These are phyloP conservation scores for Thinocorus orbignyianus DNA, from an alignment of 2,113 vertebrate species.

Conservation along the genomic window DNA sequence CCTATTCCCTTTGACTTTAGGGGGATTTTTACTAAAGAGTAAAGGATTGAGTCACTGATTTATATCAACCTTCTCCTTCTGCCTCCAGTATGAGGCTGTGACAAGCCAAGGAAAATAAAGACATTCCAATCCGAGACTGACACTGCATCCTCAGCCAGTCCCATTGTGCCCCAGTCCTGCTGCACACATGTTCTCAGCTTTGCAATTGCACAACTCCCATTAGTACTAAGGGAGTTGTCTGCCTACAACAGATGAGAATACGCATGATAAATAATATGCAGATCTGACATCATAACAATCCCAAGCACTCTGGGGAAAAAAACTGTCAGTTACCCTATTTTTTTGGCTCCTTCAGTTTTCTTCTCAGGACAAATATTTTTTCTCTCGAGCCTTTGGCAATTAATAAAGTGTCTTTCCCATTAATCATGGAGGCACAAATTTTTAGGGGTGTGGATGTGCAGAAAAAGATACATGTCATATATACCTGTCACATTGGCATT, in stretches of 20 bases:
- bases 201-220: background rate
- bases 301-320: slow-evolving; percentile 21
- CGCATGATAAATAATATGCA: background rate
- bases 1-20: slow-evolving; percentile 49
- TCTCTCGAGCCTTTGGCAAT: background rate
- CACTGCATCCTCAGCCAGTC: slow-evolving; percentile 54
- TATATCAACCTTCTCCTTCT: slow-evolving; percentile 69
- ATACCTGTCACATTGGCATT: background rate
- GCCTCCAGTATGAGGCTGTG: slow-evolving; percentile 46
- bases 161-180: slow-evolving; percentile 27
- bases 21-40: slow-evolving; percentile 22
- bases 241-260: slow-evolving; percentile 22
- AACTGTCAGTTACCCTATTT: slow-evolving; percentile 30
- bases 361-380: slow-evolving; percentile 19
- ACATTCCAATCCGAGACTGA: slow-evolving; percentile 70
- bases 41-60: slow-evolving; percentile 57
- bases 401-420: background rate
- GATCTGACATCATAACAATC: slow-evolving; percentile 16
- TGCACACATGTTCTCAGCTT: slow-evolving; percentile 53
- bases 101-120: slow-evolving; percentile 76
- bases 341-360: slow-evolving; percentile 23
- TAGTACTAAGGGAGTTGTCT: background rate
- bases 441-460: background rate
- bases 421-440: background rate
- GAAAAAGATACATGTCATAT: background rate